These are phyloP conservation scores for Plagodis pulveraria DNA, from an alignment of 2,888 invertebrate species.

Conservation along the genomic window DNA sequence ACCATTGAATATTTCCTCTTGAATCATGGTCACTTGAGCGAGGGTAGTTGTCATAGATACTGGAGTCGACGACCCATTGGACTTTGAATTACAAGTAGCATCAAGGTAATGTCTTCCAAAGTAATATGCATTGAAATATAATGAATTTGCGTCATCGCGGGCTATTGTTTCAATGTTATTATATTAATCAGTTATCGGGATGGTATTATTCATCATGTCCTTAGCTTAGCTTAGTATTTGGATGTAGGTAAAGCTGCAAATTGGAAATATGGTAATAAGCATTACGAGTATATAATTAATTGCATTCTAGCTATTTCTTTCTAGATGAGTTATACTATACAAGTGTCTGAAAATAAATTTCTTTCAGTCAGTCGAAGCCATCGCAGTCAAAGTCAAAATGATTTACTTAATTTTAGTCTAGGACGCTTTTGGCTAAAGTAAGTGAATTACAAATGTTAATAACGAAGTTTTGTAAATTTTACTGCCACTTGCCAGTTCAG, in stretches of 20 bases:
- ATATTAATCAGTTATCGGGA: conserved; percentile 4
- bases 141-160: conserved; percentile 37
- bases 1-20: background rate
- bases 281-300: too few relatives aligned
- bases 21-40: conserved; percentile 20
- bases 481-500: too few relatives aligned
- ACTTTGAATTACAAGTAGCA: conserved; percentile 42
- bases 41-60: conserved; percentile 39
- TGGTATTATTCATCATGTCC: background rate
- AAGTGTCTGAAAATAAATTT: too few relatives aligned
- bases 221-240: background rate
- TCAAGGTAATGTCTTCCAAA: conserved; percentile 29
- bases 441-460: too few relatives aligned
- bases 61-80: conserved; percentile 45
- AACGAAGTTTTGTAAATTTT: too few relatives aligned
- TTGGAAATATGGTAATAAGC: too few relatives aligned
- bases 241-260: background rate
- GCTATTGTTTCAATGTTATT: conserved; percentile 35
- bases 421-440: too few relatives aligned
- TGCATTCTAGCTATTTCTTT: too few relatives aligned
- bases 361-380: too few relatives aligned
- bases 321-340: too few relatives aligned
- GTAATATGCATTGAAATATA: conserved; percentile 36
- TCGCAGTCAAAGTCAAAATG: too few relatives aligned
- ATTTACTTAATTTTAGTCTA: too few relatives aligned